Base-by-base conservation (phyloP, 1,140 invertebrate species). In the Drosophila pseudoananassae region DNA sequence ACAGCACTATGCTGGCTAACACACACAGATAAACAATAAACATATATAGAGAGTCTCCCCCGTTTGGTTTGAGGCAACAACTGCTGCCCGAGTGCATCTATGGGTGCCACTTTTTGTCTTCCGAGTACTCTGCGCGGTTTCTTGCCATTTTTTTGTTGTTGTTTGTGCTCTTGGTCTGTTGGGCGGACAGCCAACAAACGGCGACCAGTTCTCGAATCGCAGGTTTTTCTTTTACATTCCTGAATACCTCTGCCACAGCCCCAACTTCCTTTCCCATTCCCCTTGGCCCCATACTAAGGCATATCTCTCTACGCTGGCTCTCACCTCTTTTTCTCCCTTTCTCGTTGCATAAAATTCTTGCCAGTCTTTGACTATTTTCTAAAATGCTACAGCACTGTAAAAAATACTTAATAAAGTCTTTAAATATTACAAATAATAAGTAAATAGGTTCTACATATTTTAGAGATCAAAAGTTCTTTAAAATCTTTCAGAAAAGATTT, bases 21-120 rank as follows among this genome's bases (percentile, higher is more conserved):
- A 68, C 40, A 33, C 27, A 61, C n/a, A 36, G 0, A 4, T 12
- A 10, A 12, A 36, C 12, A 36, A 36, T n/a, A 36, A 12, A 36
- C 33, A 36, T 36, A 31, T 31, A 49, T 17, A 56, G 14, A 43
- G 2, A 29, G 9, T 27, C 60, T 33, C 33, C 36, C n/a, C 25
- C 33, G 50, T 61, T 53, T 69, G 65, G 63, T 69, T 69, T 17
- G 50, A 55, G 78, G 73, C 43, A 71, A 49, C 53, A 63, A 69
- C 36, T 78, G 65, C 76, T 68, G 73, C 78, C 68, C 76, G 77
- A 75, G 56, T 80, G 78, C 78, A 82, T 72, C 78, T 80, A 82
- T 85, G 80, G 77, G 80, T 83, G 81, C 80, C 81, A 83, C 80
- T 85, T 83, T 68, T 76, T 84, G 66, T 60, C 81, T 60, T 59